phyloP scores from a whole-genome alignment of 2,113 vertebrate species.

The Chaenocephalus aceratus region DNA sequence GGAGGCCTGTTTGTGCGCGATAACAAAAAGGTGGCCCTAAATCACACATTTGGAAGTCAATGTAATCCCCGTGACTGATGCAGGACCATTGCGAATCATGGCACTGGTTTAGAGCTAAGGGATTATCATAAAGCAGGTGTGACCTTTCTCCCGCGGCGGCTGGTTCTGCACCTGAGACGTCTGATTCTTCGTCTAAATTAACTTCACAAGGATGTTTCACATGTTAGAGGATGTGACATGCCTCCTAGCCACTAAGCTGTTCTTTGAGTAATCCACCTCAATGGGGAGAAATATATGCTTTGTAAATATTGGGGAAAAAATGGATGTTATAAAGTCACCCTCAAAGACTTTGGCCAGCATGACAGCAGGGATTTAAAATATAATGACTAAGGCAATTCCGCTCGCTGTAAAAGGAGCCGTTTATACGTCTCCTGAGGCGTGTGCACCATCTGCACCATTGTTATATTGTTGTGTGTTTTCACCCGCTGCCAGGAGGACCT shows the following conservation, averaged over 20 bases:
- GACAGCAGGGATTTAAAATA: constrained; percentile 55
- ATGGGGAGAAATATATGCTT: constrained; percentile 47
- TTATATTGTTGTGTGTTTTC: constrained; percentile 40
- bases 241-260: constrained; percentile 47
- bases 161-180: constrained; percentile 49
- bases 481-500: constrained; percentile 46
- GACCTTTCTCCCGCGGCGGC: constrained; percentile 56
- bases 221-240: constrained; percentile 25
- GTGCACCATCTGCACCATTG: constrained; percentile 59
- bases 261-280: constrained; percentile 53
- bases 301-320: constrained; percentile 48
- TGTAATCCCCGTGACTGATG: constrained; percentile 77
- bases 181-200: constrained; percentile 30
- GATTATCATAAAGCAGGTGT: constrained; percentile 68
- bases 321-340: constrained; percentile 39
- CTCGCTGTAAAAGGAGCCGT: constrained; percentile 37
- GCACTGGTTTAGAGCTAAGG: constrained; percentile 41
- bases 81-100: constrained; percentile 48
- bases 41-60: constrained; percentile 56
- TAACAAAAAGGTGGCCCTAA: constrained; percentile 68
- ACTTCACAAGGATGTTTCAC: constrained; percentile 44
- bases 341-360: constrained; percentile 49
- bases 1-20: constrained; percentile 61
- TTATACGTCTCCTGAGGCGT: constrained; percentile 53
- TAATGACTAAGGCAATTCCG: constrained; percentile 46